A percentile compares a stretch with the other conserved stretches of the same genome.
Evolutionary conservation across 2,888 invertebrate genomes (phyloP).

Genomic region (Allophyes oxyacanthae): DNA sequence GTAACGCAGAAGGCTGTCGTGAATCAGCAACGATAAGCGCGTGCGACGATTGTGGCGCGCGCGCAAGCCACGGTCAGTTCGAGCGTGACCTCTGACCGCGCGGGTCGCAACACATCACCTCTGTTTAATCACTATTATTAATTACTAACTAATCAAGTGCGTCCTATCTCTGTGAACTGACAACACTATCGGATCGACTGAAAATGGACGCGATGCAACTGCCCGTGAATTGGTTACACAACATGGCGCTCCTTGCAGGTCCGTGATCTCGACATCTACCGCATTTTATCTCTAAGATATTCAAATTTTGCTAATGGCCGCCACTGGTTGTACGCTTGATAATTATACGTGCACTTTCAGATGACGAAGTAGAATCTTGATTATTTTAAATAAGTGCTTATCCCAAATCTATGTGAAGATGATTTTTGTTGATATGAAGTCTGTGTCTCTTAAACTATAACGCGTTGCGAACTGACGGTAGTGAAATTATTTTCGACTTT

Average conservation of each 20-base stretch:
- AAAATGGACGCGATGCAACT: slow-evolving; percentile 68
- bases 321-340: slow-evolving; percentile 2
- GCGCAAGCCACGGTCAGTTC: slow-evolving; percentile 64
- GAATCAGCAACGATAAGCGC: slow-evolving; percentile 76
- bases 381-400: neutral
- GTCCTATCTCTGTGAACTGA: slow-evolving; percentile 1
- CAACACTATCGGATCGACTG: slow-evolving; percentile 20
- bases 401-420: neutral
- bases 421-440: neutral
- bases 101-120: slow-evolving; percentile 59
- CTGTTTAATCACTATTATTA: slow-evolving; percentile 13
- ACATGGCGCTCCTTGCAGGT: slow-evolving; percentile 74
- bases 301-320: neutral
- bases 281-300: neutral
- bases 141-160: slow-evolving; percentile 23
- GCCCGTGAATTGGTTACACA: slow-evolving; percentile 73
- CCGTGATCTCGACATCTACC: slow-evolving; percentile 20
- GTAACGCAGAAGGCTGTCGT: slow-evolving; percentile 51
- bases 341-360: neutral
- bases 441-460: too few relatives aligned
- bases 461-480: too few relatives aligned
- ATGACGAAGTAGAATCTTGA: neutral
- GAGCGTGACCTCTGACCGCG: slow-evolving; percentile 81
- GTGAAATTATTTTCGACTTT: too few relatives aligned
- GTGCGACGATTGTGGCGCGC: slow-evolving; percentile 48